A percentile compares a stretch with the other conserved stretches of the same genome.
Conservation (phyloP, 1,140 invertebrate genomes). For the Lepidurus packardi region DNA sequence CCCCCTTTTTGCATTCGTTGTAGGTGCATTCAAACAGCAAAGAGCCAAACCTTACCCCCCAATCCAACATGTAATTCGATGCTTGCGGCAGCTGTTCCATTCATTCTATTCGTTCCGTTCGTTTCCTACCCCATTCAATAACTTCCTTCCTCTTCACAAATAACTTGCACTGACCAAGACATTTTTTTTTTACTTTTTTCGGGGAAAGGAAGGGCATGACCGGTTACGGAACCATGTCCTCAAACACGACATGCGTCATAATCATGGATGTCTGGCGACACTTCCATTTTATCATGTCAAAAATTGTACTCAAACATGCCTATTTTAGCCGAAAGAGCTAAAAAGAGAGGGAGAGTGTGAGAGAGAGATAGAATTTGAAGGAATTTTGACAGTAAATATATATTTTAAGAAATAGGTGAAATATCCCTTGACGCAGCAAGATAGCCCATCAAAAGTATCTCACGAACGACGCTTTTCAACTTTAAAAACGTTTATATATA, state of each 20-base stretch:
- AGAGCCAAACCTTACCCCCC: not conserved
- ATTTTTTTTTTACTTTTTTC: not conserved
- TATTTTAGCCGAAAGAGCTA: not conserved
- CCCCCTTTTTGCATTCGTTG: not conserved
- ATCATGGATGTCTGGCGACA: not conserved
- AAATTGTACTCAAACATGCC: slow-evolving; percentile 1
- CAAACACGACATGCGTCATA: slow-evolving; percentile 16
- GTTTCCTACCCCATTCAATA: not conserved
- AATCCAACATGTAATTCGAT: slow-evolving; percentile 10
- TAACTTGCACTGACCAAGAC: not conserved
- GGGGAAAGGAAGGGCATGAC: no score
- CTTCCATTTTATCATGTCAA: slow-evolving; percentile 3
- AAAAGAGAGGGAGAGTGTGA: not conserved
- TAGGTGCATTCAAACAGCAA: not conserved
- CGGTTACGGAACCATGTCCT: not conserved
- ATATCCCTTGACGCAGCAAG: not conserved
- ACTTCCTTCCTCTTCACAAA: not conserved
- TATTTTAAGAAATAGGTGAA: not conserved
- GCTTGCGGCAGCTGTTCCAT: not conserved
- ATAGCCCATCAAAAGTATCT: not conserved
- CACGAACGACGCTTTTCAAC: not conserved
- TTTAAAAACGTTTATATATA: not conserved
- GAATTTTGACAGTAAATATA: not conserved
- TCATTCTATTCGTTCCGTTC: not conserved
- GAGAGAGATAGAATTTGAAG: not conserved